Percentiles rank a stretch among this genome's conserved stretches.
phyloP scores from a whole-genome alignment of 2,888 invertebrate species.

The Trachelus stipa region DNA sequence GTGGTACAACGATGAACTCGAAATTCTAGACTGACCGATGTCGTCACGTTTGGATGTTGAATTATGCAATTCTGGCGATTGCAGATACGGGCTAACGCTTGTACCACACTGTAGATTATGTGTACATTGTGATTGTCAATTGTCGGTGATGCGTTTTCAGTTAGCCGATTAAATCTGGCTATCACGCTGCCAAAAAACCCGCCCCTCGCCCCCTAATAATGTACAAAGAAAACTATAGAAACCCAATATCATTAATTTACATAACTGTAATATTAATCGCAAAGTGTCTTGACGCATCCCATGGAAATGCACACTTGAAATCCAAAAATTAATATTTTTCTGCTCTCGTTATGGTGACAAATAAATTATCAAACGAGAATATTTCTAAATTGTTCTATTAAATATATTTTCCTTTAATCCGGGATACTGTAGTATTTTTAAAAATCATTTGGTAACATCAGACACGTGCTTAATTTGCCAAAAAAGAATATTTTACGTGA shows the following conservation, averaged over 20 bases:
- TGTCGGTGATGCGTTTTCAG: neutral
- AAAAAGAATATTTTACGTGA: neutral
- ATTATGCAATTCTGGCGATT: neutral
- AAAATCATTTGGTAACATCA: neutral
- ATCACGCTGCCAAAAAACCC: neutral
- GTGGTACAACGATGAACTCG: neutral
- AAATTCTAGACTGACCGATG: neutral
- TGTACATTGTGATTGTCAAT: neutral
- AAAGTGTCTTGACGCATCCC: neutral
- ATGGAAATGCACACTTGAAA: neutral
- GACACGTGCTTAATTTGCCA: neutral
- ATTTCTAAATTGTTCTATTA: neutral
- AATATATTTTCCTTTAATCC: neutral
- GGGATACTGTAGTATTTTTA: neutral
- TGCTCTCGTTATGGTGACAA: neutral
- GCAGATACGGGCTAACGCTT: neutral
- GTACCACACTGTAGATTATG: neutral
- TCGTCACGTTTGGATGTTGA: neutral
- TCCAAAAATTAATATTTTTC: neutral
- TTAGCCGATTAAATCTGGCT: neutral
- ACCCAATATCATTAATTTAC: neutral
- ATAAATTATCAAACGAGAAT: neutral
- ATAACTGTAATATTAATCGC: neutral
- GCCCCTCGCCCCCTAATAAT: neutral
- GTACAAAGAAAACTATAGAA: neutral